Base-by-base conservation (phyloP, 2,797 vertebrate genomes). In the Periophthalmus magnuspinnatus region DNA sequence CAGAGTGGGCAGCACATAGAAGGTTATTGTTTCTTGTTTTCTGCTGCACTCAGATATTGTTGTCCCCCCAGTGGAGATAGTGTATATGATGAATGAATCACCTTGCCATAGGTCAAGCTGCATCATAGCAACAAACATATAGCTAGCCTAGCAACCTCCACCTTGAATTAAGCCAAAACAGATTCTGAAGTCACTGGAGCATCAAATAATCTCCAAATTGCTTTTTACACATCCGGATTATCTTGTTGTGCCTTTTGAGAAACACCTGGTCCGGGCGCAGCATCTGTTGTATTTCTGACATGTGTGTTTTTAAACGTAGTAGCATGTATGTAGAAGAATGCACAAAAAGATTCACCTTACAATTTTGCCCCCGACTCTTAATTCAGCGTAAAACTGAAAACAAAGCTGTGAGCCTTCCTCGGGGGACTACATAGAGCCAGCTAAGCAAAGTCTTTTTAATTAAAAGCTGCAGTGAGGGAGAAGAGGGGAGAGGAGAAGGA, bases 361-460 rank as follows among this genome's bases (percentile, higher is more conserved):
- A 78, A 76, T 83, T 80, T 72, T 81, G 67, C 80, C 70, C 41
- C 71, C 84, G 21, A 50, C 70, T 70, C 61, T 68, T 38, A 55
- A 54, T 76, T 76, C 62, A 38, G 5, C 52, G 41, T 65, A 17
- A 74, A 76, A 70, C 76, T 13, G 63, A 86, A 89, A 91, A 86
- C 81, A 90, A 84, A 86, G 89, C 89, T 76, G 75, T 61, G 81
- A 88, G 83, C 84, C 83, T 72, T 86, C 86, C 88, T 89, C 89
- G 48, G 68, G 90, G 90, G 91, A 87, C 74, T 19, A 74, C 83
- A 86, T 71, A 83, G 84, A 78, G 88, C 89, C 88, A 91, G 88
- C 87, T 89, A 91, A 90, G 90, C 90, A 89, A 90, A 93, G 90
- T 92, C 90, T 91, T 92, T 93, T 91, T 93, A 93, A 94, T 94